Conservation (phyloP, 2,797 vertebrate species). For the Monodelphis domestica region DNA sequence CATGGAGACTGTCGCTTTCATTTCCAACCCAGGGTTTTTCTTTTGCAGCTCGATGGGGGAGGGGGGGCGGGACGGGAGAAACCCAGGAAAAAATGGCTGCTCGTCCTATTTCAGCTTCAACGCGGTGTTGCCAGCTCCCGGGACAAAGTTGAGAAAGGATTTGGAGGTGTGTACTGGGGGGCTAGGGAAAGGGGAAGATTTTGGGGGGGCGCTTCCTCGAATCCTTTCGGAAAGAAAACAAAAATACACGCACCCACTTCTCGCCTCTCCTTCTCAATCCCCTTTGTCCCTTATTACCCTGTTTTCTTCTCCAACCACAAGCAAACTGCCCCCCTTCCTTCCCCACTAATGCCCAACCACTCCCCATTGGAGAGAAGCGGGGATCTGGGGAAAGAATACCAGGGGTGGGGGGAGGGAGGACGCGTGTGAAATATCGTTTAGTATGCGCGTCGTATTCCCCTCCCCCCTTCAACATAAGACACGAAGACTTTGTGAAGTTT, state of each 20-base stretch:
- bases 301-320: constrained; percentile 38
- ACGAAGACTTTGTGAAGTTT: constrained; percentile 81
- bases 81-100: constrained; percentile 83
- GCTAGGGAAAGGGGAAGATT: background rate
- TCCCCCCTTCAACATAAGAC: constrained; percentile 50
- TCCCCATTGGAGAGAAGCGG: constrained; percentile 48
- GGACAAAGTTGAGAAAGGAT: constrained; percentile 70
- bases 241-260: constrained; percentile 23
- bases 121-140: constrained; percentile 69
- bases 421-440: constrained; percentile 74
- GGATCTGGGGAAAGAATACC: constrained; percentile 45
- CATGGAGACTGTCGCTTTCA: constrained; percentile 39
- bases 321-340: constrained; percentile 51
- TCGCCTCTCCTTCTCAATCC: constrained; percentile 72
- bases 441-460: constrained; percentile 66
- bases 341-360: constrained; percentile 59
- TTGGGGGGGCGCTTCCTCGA: constrained; percentile 38
- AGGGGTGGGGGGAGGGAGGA: constrained; percentile 66
- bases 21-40: constrained; percentile 43
- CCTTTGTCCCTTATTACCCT: constrained; percentile 76
- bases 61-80: constrained; percentile 66
- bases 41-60: constrained; percentile 67
- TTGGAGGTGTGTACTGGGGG: constrained; percentile 70
- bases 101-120: constrained; percentile 81
- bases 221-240: constrained; percentile 35